Evolutionary conservation across 2,113 vertebrate genomes (phyloP).

Genomic region (Hepsetus odoe): DNA sequence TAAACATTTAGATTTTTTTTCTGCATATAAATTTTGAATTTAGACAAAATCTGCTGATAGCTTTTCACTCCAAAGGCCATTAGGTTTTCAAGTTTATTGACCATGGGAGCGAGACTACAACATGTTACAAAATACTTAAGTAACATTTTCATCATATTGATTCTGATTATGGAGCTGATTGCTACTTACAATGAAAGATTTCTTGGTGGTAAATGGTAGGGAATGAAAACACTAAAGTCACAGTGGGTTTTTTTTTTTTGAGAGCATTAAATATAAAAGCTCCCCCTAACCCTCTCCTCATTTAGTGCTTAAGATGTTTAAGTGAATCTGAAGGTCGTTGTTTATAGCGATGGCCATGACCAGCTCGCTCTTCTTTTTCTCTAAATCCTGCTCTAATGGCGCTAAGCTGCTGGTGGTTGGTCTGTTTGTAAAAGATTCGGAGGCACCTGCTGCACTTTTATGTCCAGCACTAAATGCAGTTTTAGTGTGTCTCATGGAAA

Average conservation of each 20-base stretch:
- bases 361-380: slow-evolving; percentile 28
- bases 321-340: slow-evolving; percentile 52
- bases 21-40: too few species aligned
- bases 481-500: slow-evolving; percentile 13
- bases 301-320: slow-evolving; percentile 49
- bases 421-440: slow-evolving; percentile 35
- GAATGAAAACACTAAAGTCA: slow-evolving; percentile 32
- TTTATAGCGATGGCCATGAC: slow-evolving; percentile 45
- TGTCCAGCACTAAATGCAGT: slow-evolving; percentile 26
- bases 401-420: slow-evolving; percentile 20
- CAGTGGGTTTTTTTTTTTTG: not conserved
- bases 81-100: not conserved
- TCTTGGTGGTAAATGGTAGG: slow-evolving; percentile 23
- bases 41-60: not conserved
- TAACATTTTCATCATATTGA: slow-evolving; percentile 39
- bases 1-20: slow-evolving; percentile 17
- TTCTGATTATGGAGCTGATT: slow-evolving; percentile 40
- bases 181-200: slow-evolving; percentile 30
- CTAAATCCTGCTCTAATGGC: slow-evolving; percentile 38
- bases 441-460: slow-evolving; percentile 45
- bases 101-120: not conserved
- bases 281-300: slow-evolving; percentile 6
- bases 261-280: slow-evolving; percentile 39
- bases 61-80: too few species aligned
- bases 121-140: slow-evolving; percentile 21